Conservation (phyloP, 2,888 invertebrate genomes). For the Brachyptera risi region DNA sequence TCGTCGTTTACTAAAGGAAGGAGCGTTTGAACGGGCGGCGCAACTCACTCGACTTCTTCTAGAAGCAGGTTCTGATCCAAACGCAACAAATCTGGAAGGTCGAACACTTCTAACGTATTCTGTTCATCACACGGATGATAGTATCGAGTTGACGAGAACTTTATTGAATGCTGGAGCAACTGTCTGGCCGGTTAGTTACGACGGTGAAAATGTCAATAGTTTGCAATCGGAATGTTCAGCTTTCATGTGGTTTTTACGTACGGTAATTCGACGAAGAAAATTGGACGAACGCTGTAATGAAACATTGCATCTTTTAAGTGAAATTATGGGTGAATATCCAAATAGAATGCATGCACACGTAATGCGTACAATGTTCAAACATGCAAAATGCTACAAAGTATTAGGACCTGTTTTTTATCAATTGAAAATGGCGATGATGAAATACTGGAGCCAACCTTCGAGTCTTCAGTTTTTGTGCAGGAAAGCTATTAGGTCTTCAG, state of each 20-base stretch:
- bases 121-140: slow-evolving; percentile 39
- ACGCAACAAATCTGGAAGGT: slow-evolving; percentile 37
- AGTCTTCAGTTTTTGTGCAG: slow-evolving; percentile 36
- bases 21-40: slow-evolving; percentile 36
- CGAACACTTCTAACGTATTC: slow-evolving; percentile 39
- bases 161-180: slow-evolving; percentile 40
- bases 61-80: slow-evolving; percentile 37
- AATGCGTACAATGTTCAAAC: slow-evolving; percentile 40
- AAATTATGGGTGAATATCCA: slow-evolving; percentile 39
- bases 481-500: slow-evolving; percentile 31
- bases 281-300: slow-evolving; percentile 36
- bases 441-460: slow-evolving; percentile 39
- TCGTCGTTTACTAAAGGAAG: slow-evolving; percentile 36
- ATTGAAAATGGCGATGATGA: slow-evolving; percentile 38
- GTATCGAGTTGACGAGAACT: slow-evolving; percentile 38
- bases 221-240: slow-evolving; percentile 29
- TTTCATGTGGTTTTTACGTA: slow-evolving; percentile 40
- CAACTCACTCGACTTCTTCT: slow-evolving; percentile 36
- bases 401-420: slow-evolving; percentile 40
- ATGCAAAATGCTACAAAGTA: slow-evolving; percentile 39
- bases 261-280: slow-evolving; percentile 37
- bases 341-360: slow-evolving; percentile 39
- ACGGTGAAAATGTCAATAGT: no score
- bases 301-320: slow-evolving; percentile 37
- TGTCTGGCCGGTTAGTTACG: slow-evolving; percentile 37